A percentile compares a stretch with the other conserved stretches of the same genome.
Evolutionary conservation across 2,113 vertebrate species (phyloP).

Genomic region (Manacus vitellinus): DNA sequence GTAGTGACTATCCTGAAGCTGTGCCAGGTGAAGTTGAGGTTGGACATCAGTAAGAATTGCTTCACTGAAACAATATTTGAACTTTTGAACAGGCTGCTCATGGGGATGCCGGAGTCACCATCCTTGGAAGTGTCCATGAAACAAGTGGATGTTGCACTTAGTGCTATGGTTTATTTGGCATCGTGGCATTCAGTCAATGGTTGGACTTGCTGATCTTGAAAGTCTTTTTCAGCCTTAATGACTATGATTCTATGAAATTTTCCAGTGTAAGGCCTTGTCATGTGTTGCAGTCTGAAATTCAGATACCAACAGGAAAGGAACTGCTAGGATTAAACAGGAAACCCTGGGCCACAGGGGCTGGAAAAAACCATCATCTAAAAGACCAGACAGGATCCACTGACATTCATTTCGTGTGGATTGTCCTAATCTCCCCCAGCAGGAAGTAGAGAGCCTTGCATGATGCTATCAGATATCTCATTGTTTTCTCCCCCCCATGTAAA

Average conservation of each 20-base stretch:
- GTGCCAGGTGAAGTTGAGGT: neutral
- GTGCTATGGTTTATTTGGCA: neutral
- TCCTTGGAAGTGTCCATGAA: neutral
- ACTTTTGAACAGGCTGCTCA: neutral
- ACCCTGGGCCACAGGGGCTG: too few relatives aligned
- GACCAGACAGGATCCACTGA: too few relatives aligned
- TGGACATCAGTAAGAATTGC: neutral
- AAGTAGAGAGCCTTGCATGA: too few relatives aligned
- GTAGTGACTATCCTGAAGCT: neutral
- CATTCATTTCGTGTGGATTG: too few relatives aligned
- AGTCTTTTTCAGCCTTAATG: neutral
- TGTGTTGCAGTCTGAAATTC: too few relatives aligned
- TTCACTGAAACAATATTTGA: neutral
- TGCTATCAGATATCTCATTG: too few relatives aligned
- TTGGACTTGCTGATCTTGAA: neutral
- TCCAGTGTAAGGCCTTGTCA: neutral
- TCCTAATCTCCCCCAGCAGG: too few relatives aligned
- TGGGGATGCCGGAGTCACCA: fast-evolving
- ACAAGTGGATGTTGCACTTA: neutral
- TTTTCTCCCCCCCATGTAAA: too few relatives aligned
- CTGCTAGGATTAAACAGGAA: too few relatives aligned
- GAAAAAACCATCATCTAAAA: too few relatives aligned
- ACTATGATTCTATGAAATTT: neutral
- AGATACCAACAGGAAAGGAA: too few relatives aligned
- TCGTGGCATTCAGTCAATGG: neutral